A percentile compares a stretch with the other conserved stretches of the same genome.
Conservation (phyloP, 2,797 vertebrate species). For the Salmo trutta region DNA sequence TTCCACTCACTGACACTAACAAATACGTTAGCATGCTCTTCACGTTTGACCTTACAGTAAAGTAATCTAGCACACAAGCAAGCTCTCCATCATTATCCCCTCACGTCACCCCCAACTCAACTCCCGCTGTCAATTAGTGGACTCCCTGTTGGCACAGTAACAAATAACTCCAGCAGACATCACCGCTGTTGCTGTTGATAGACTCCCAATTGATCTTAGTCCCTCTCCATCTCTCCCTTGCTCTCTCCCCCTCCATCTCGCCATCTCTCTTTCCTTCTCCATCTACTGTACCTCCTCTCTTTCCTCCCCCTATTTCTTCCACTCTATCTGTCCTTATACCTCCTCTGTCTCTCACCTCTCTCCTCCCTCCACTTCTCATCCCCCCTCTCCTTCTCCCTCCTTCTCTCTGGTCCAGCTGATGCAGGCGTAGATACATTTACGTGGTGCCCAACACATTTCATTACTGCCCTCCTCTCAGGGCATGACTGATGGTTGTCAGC, state of each 20-base stretch:
- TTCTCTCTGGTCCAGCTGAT: conserved; percentile 13
- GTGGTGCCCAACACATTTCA: conserved; percentile 45
- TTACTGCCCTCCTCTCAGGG: conserved; percentile 19
- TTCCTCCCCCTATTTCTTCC: not conserved
- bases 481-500: conserved; percentile 47
- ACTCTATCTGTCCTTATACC: not conserved
- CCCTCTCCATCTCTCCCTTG: not conserved
- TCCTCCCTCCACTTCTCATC: not conserved
- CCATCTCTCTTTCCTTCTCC: not conserved
- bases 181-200: conserved; percentile 23
- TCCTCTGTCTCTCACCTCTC: not conserved
- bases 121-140: conserved; percentile 37
- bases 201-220: conserved; percentile 25
- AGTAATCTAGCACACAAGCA: too few relatives aligned
- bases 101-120: too few relatives aligned
- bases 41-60: too few relatives aligned
- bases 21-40: too few relatives aligned
- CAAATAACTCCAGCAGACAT: conserved; percentile 36
- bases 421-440: conserved; percentile 21
- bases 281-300: not conserved
- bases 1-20: conserved; percentile 37
- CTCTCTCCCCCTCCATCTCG: not conserved
- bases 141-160: conserved; percentile 48
- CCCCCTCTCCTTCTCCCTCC: conserved; percentile 14
- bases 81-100: too few relatives aligned